Conservation (phyloP, 2,113 vertebrate genomes). For the Pseudopipra pipra region DNA sequence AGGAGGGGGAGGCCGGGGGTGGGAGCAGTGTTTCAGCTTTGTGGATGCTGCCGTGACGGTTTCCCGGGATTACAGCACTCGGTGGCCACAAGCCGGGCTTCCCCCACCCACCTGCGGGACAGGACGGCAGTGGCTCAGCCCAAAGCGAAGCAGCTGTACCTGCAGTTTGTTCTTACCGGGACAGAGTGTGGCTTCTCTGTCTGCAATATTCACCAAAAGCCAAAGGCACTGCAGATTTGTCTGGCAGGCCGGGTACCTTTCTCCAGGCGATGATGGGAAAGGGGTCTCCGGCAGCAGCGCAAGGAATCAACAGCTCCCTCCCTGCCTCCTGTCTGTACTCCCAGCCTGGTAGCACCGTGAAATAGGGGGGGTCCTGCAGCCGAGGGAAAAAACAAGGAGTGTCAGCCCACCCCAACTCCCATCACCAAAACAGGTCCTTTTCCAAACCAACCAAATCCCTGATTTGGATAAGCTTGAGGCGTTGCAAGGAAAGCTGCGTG, state of each 20-base stretch:
- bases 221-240: slow-evolving; percentile 74
- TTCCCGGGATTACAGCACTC: neutral
- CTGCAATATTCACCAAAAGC: slow-evolving; percentile 74
- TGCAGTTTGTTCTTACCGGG: slow-evolving; percentile 72
- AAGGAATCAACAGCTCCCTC: slow-evolving; percentile 97
- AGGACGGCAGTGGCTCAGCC: slow-evolving; percentile 66
- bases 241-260: slow-evolving; percentile 86
- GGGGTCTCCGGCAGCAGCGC: slow-evolving; percentile 96
- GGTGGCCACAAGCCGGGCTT: slow-evolving; percentile 30
- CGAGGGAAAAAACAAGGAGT: neutral
- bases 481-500: rapidly evolving
- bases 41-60: neutral
- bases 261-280: slow-evolving; percentile 97
- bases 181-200: slow-evolving; percentile 72
- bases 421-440: neutral
- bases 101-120: slow-evolving; percentile 69
- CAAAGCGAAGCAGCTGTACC: slow-evolving; percentile 70
- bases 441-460: neutral
- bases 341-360: slow-evolving; percentile 99
- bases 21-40: neutral
- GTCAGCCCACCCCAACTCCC: neutral
- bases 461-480: neutral
- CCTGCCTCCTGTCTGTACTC: slow-evolving; percentile 99
- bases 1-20: neutral
- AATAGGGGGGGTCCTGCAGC: slow-evolving; percentile 95